Conservation (phyloP, 2,888 invertebrate species). For the Eledona agricola region DNA sequence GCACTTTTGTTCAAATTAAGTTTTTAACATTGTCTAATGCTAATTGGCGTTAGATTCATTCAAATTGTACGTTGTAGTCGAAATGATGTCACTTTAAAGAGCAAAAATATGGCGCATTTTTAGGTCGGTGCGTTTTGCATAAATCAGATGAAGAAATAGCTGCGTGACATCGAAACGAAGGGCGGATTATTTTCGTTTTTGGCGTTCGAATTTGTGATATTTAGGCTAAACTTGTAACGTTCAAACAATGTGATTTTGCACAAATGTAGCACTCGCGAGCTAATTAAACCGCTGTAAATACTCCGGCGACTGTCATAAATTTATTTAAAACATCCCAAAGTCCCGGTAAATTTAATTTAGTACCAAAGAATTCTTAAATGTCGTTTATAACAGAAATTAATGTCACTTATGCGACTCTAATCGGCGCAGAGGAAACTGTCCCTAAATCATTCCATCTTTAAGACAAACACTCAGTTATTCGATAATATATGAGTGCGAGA, state of each 20-base stretch:
- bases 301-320: constrained; percentile 47
- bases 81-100: too few relatives aligned
- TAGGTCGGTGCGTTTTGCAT: too few relatives aligned
- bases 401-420: constrained; percentile 57
- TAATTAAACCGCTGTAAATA: constrained; percentile 52
- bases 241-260: constrained; percentile 23
- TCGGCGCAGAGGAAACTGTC: constrained; percentile 50
- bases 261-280: constrained; percentile 38
- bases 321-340: constrained; percentile 38
- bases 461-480: constrained; percentile 46
- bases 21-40: too few relatives aligned
- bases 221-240: constrained; percentile 12
- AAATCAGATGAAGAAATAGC: too few relatives aligned
- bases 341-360: constrained; percentile 49
- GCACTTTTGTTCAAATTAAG: too few relatives aligned
- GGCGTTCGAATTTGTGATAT: neutral
- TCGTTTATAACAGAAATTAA: constrained; percentile 60
- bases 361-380: constrained; percentile 54
- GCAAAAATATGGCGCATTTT: too few relatives aligned
- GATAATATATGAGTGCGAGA: constrained; percentile 54
- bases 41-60: too few relatives aligned
- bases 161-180: too few relatives aligned
- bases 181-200: neutral
- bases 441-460: constrained; percentile 47
- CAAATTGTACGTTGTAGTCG: too few relatives aligned